Evolutionary conservation across 2,888 invertebrate genomes (phyloP), one percentile per base, ranked within the genome.

Genomic region (Trissolcus brochymenae): DNA sequence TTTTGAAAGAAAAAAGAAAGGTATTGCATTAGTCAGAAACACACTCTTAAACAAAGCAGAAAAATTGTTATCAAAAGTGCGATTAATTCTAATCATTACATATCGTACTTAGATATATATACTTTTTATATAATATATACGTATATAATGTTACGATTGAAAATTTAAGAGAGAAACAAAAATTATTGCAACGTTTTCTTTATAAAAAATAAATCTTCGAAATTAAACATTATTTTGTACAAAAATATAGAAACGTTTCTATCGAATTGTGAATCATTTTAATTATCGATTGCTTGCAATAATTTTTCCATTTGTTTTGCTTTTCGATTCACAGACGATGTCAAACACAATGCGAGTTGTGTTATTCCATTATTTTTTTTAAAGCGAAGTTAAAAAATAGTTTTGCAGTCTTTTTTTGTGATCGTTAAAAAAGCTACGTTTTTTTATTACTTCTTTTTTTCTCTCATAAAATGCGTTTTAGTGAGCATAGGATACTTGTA

Each of bases 401-500:
- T 65, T 17, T 60, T 46, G 68, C 75, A 75, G 75, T 75, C 75
- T 75, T 75, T 16, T 19, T 54, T 68, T 11, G 6, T 41, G 17
- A 54, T 54, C 51, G 57, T 74, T 60, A 51, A 62, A 64, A 74
- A 68, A 64, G 60, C 59, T 68, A 65, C 60, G 1, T 6, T 64
- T n/a, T 60, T 56, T 41, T 57, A 56, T 35, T 35, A 35, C 35
- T 35, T 9, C 35, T 35, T 35, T 35, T 9, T 29, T 35, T 35
- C 35, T 35, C 35, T 35, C 9, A 35, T 35, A 74, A 74, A 74
- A 74, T 67, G 61, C 67, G 51, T 67, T 51, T 60, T 67, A 74
- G 67, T 74, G 66, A 67, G 73, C 73, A 74, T 74, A 74, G 43
- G 67, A 74, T 17, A 62, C 53, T 60, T 43, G 61, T 74, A 74